These are phyloP conservation scores for Notodonta dromedarius DNA, from an alignment of 2,888 invertebrate genomes.

Conservation along the genomic window DNA sequence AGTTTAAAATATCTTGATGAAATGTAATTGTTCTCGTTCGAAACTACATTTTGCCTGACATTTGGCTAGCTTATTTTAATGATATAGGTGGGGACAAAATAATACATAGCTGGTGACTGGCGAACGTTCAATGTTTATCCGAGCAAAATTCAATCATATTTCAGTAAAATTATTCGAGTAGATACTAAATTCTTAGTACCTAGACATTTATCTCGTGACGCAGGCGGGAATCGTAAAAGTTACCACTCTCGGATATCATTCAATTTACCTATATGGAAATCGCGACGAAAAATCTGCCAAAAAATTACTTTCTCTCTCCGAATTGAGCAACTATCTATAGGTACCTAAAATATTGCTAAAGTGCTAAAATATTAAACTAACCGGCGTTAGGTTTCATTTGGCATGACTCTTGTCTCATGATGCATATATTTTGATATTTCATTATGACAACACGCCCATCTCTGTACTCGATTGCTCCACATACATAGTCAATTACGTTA, in stretches of 20 bases:
- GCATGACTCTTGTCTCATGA: slow-evolving; percentile 56
- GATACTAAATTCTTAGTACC: not conserved
- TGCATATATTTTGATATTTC: slow-evolving; percentile 62
- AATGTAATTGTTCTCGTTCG: too few relatives aligned
- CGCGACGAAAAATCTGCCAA: slow-evolving; percentile 12
- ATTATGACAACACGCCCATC: slow-evolving; percentile 40
- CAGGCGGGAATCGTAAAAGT: slow-evolving; percentile 15
- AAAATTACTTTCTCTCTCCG: slow-evolving; percentile 4
- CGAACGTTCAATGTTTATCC: not conserved
- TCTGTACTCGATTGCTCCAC: slow-evolving; percentile 45
- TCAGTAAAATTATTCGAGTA: not conserved
- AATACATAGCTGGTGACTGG: not conserved
- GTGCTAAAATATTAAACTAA: slow-evolving; percentile 27
- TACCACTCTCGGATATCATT: slow-evolving; percentile 14
- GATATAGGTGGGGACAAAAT: not conserved
- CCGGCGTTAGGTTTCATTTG: slow-evolving; percentile 30
- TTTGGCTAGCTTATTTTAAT: not conserved
- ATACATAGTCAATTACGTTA: slow-evolving; percentile 61
- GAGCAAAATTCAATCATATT: not conserved
- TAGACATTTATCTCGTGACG: slow-evolving; percentile 6
- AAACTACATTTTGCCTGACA: too few relatives aligned
- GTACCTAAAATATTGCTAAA: not conserved
- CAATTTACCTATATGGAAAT: slow-evolving; percentile 23
- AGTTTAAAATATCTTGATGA: too few relatives aligned
- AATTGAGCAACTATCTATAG: too few relatives aligned